These are phyloP conservation scores for Dinoponera quadriceps DNA, from an alignment of 1,140 invertebrate genomes.

Conservation along the genomic window DNA sequence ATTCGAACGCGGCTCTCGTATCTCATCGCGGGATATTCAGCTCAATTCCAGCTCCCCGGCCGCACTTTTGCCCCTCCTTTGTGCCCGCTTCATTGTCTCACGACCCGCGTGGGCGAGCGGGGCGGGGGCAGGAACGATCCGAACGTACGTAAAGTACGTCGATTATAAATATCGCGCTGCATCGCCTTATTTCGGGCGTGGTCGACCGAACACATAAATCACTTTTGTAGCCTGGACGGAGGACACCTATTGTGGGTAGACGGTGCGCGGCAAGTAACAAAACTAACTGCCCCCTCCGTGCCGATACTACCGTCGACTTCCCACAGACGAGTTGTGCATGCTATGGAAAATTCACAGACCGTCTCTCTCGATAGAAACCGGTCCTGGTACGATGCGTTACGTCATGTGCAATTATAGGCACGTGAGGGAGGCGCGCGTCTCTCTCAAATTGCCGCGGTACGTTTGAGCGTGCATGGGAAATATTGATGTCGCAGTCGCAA, in stretches of 20 bases:
- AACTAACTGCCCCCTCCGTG: slow-evolving; percentile 71
- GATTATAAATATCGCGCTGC: slow-evolving; percentile 77
- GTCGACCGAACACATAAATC: slow-evolving; percentile 76
- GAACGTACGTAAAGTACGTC: slow-evolving; percentile 20
- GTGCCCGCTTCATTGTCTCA: slow-evolving; percentile 68
- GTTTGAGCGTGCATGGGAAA: slow-evolving; percentile 48
- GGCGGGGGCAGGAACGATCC: slow-evolving; percentile 32
- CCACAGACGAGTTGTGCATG: slow-evolving; percentile 66
- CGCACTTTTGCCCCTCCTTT: slow-evolving; percentile 71
- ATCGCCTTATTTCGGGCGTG: slow-evolving; percentile 71
- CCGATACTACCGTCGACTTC: slow-evolving; percentile 53
- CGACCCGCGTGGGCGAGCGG: slow-evolving; percentile 17
- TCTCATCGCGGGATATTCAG: slow-evolving; percentile 66
- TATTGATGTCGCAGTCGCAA: slow-evolving; percentile 56
- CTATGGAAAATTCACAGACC: slow-evolving; percentile 59
- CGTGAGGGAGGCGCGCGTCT: slow-evolving; percentile 36
- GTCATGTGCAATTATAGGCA: slow-evolving; percentile 71
- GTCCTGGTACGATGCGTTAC: slow-evolving; percentile 67
- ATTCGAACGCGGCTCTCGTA: slow-evolving; percentile 54
- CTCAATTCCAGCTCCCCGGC: slow-evolving; percentile 65
- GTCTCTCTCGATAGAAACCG: slow-evolving; percentile 44
- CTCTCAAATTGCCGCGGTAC: slow-evolving; percentile 47
- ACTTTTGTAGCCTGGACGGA: slow-evolving; percentile 48
- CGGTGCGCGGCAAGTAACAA: slow-evolving; percentile 65
- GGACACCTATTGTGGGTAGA: slow-evolving; percentile 37